Evolutionary conservation across 1,140 invertebrate genomes (phyloP), one percentile per base, ranked within the genome.

Genomic region (Atopsyche davidsoni): DNA sequence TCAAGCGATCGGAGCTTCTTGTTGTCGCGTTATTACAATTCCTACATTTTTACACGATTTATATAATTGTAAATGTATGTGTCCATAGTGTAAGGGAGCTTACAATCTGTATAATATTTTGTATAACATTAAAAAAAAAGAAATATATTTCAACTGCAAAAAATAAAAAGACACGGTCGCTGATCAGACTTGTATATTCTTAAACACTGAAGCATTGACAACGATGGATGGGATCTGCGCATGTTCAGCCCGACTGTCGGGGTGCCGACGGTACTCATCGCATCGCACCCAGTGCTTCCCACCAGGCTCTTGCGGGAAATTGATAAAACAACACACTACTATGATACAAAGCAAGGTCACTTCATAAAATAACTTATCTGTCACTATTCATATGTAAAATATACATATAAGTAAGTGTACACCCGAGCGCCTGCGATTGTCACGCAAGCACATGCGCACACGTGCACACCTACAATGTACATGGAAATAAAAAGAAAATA

Each of bases 301-400:
- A 38, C 49, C 39, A 46, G 44, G 39, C 53, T 46, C 44, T 46
- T 44, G 47, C 43, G 39, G 43, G 43, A 48, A 55, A 48, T 48
- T 44, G 48, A 56, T 44, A 49, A 49, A 53, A 57, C 43, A 53
- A 57, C 55, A 53, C 49, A 53, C 50, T 57, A 50, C 50, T 56
- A 52, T 53, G 40, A 53, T 57, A 57, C 55, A 56, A 51, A 56
- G 54, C 54, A 56, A 56, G 54, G 54, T 56, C 54, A 56, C 54
- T 56, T 56, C 47, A 51, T 51, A 56, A 56, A 56, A 56, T 56
- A 56, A 56, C 53, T 51, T 51, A 55, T 51, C 39, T 25, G 49
- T 55, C 41, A 46, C 42, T 55, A 55, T 55, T 36, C 46, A 51
- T 48, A 48, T 52, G 41, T 52, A 52, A 45, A 38, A 52, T 52